Percentiles rank a stretch among this genome's conserved stretches.
phyloP scores from a whole-genome alignment of 2,888 invertebrate genomes.

The Drosophila heteroneura region DNA sequence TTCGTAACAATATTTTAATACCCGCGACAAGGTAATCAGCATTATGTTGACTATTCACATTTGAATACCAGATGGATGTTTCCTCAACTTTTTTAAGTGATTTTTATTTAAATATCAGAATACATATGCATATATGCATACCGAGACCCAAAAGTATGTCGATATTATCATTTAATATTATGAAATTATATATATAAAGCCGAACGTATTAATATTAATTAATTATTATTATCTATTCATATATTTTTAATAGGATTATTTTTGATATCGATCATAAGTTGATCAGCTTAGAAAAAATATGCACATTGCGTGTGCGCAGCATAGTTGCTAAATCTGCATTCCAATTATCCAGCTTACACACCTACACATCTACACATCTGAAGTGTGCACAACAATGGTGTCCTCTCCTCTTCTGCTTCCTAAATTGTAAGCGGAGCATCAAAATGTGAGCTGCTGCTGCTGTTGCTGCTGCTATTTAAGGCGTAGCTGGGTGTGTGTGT shows the following conservation, averaged over 20 bases:
- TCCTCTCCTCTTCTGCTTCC: conserved; percentile 8
- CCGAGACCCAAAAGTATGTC: not conserved
- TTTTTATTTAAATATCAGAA: not conserved
- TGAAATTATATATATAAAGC: not conserved
- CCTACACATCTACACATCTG: not conserved
- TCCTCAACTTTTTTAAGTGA: not conserved
- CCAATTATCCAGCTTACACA: conserved; percentile 14
- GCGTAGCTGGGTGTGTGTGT: not conserved
- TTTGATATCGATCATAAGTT: not conserved
- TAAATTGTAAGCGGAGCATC: conserved; percentile 42
- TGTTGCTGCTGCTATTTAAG: conserved; percentile 17
- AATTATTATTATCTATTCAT: not conserved
- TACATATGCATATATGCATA: not conserved
- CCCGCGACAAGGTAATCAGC: conserved; percentile 12
- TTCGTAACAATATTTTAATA: conserved; percentile 15
- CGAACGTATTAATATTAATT: not conserved
- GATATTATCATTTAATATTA: not conserved
- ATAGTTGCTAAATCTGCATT: conserved; percentile 35
- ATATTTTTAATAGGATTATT: not conserved
- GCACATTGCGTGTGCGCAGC: conserved; percentile 46
- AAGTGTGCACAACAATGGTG: conserved; percentile 48
- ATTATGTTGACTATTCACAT: conserved; percentile 1
- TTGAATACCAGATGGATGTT: conserved; percentile 2
- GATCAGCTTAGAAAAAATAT: not conserved
- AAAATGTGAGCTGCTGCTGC: conserved; percentile 28